Conservation (phyloP, 1,140 invertebrate genomes). For the Sminthurinus signatus region DNA sequence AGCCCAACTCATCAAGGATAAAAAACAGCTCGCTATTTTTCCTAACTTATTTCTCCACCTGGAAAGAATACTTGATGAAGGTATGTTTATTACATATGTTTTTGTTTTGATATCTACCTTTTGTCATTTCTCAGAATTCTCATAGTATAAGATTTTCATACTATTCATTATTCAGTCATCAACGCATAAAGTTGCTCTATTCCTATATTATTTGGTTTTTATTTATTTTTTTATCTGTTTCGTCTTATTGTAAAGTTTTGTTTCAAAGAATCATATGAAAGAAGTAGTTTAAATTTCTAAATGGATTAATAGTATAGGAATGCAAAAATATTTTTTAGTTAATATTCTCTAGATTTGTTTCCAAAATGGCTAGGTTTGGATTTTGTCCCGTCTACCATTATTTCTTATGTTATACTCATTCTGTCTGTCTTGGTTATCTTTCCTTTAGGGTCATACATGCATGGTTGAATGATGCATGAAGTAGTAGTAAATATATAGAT, state of each 20-base stretch:
- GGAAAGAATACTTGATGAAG: conserved; percentile 97
- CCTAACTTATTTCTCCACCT: conserved; percentile 99
- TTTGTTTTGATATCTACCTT: conserved; percentile 12
- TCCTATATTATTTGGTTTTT: neutral
- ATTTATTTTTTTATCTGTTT: neutral
- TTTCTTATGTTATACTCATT: no score
- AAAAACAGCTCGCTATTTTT: conserved; percentile 98
- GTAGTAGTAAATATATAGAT: no score
- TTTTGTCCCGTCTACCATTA: no score
- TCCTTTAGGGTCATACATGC: no score
- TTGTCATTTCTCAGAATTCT: neutral
- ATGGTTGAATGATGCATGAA: no score
- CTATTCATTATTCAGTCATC: neutral
- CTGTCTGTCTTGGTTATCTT: no score
- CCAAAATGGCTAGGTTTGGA: no score
- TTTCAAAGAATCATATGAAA: neutral
- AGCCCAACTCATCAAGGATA: conserved; percentile 99
- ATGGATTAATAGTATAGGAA: no score
- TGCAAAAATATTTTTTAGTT: no score
- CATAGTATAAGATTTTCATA: no score
- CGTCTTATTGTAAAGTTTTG: neutral
- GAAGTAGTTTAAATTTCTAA: no score
- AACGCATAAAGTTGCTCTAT: neutral
- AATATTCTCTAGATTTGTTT: no score
- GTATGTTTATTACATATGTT: conserved; percentile 57